Evolutionary conservation across 1,140 invertebrate genomes (phyloP).

Genomic region (Nephila pilipes): DNA sequence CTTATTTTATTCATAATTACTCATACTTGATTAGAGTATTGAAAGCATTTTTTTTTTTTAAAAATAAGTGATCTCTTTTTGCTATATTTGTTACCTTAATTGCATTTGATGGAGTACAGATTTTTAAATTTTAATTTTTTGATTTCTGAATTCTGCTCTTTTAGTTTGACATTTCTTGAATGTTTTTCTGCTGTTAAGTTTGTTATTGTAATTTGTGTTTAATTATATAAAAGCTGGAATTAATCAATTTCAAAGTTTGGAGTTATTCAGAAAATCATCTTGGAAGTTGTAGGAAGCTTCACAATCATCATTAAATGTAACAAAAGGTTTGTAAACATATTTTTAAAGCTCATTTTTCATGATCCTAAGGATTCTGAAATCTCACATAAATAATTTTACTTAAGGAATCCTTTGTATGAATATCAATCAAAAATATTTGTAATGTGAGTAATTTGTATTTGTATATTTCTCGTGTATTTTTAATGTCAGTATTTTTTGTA

Average conservation of each 20-base stretch:
- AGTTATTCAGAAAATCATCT: not conserved
- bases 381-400: not conserved
- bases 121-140: too few relatives aligned
- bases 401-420: not conserved
- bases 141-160: not conserved
- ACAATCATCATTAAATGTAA: not conserved
- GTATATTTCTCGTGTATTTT: slow-evolving; percentile 11
- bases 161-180: not conserved
- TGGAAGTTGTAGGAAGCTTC: not conserved
- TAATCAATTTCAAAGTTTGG: not conserved
- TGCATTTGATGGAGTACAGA: too few relatives aligned
- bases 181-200: not conserved
- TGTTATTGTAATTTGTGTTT: too few relatives aligned
- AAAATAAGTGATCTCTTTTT: too few relatives aligned
- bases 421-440: not conserved
- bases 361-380: not conserved
- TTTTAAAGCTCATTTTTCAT: not conserved
- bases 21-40: too few relatives aligned
- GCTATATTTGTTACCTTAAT: too few relatives aligned
- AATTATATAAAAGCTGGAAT: not conserved
- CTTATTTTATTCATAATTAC: too few relatives aligned
- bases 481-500: not conserved
- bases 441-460: not conserved
- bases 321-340: not conserved
- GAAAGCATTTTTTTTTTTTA: too few relatives aligned